phyloP scores from a whole-genome alignment of 2,113 vertebrate species.

The Gavia stellata region DNA sequence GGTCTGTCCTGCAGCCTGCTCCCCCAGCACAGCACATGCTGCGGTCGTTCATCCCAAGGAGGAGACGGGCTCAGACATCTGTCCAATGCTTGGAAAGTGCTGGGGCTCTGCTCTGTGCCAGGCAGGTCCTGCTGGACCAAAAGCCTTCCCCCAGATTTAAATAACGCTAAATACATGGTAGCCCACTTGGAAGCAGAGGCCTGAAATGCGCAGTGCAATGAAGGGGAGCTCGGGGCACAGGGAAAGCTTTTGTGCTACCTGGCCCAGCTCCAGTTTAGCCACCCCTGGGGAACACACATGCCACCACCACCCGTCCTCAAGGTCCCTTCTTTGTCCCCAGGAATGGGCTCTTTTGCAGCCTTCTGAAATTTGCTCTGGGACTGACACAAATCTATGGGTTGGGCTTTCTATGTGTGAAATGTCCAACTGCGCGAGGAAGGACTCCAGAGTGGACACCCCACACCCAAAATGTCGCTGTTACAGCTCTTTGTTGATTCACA shows the following conservation, averaged over 20 bases:
- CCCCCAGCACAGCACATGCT: not conserved
- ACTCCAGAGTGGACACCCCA: not conserved
- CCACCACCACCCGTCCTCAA: not conserved
- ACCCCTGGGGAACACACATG: rapidly evolving
- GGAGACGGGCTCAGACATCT: not conserved
- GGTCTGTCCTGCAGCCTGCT: not conserved
- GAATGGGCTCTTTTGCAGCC: not conserved
- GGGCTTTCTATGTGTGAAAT: not conserved
- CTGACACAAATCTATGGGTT: not conserved
- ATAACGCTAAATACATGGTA: not conserved
- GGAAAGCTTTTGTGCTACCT: not conserved
- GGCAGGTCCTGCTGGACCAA: not conserved
- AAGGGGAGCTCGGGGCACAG: not conserved
- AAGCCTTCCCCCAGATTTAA: not conserved
- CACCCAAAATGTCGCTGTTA: not conserved
- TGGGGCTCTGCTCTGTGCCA: not conserved
- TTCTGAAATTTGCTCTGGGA: not conserved
- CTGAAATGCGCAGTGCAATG: not conserved
- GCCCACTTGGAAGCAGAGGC: not conserved
- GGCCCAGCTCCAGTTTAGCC: not conserved
- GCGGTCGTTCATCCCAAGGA: rapidly evolving
- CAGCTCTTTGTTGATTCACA: not conserved
- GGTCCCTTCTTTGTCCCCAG: not conserved
- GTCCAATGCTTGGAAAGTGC: not conserved
- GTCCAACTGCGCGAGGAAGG: not conserved